A percentile compares a stretch with the other conserved stretches of the same genome.
phyloP scores from a whole-genome alignment of 2,888 invertebrate species.

The Drosophila aldrichi region DNA sequence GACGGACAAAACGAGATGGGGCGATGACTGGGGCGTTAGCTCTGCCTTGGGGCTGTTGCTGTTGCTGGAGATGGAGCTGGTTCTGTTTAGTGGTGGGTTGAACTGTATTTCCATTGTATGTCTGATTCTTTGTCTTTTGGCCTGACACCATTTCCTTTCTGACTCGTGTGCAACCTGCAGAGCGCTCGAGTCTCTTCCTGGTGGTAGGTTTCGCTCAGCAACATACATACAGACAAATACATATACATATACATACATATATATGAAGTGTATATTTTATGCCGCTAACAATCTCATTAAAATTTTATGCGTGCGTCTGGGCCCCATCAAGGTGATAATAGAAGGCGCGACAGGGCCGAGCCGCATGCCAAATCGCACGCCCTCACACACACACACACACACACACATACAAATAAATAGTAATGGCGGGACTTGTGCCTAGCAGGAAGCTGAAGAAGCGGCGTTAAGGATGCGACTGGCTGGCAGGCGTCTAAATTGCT shows the following conservation, averaged over 20 bases:
- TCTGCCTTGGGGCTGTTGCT: neutral
- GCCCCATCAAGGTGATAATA: slow-evolving; percentile 72
- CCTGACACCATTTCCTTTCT: slow-evolving; percentile 46
- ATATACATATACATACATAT: neutral
- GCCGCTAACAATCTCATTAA: slow-evolving; percentile 80
- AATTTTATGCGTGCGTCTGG: slow-evolving; percentile 79
- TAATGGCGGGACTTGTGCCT: neutral
- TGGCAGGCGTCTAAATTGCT: slow-evolving; percentile 75
- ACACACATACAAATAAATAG: slow-evolving; percentile 9
- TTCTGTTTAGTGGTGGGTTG: neutral
- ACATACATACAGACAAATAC: neutral
- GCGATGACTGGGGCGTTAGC: neutral
- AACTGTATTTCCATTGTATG: slow-evolving; percentile 34
- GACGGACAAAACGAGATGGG: slow-evolving; percentile 6
- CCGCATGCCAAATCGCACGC: slow-evolving; percentile 34
- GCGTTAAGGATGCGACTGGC: slow-evolving; percentile 49
- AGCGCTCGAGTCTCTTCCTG: slow-evolving; percentile 35
- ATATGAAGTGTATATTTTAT: slow-evolving; percentile 70
- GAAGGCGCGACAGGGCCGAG: slow-evolving; percentile 41
- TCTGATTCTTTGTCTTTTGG: slow-evolving; percentile 50
- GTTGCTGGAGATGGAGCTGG: neutral
- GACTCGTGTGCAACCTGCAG: slow-evolving; percentile 55
- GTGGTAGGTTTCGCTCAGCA: slow-evolving; percentile 12
- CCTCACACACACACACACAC: slow-evolving; percentile 29
- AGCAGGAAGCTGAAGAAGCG: slow-evolving; percentile 18